Base-by-base conservation (phyloP, 1,140 invertebrate genomes). In the Drosophila tsacasi region DNA sequence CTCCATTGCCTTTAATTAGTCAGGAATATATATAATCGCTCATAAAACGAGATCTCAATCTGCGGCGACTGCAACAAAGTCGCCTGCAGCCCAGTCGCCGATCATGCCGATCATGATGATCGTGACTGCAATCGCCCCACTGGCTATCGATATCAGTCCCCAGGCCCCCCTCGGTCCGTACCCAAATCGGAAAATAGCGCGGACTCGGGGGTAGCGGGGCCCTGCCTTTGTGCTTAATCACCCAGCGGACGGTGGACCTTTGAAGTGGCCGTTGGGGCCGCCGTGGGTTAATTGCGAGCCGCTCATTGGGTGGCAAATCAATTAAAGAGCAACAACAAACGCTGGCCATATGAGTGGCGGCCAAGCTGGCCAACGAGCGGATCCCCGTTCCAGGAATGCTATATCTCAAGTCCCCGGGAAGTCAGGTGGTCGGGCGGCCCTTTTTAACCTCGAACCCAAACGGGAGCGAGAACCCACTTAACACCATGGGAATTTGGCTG, bases 221-320 rank as follows among this genome's bases (percentile, higher is more conserved):
- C 57, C 74, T 55, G 82, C 64, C 76, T 84, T 89, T 89, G 58
- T 89, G 84, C 85, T 78, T 90, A 89, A 89, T 89, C 84, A 89
- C 81, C 74, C 69, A 59, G 68, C 62, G 74, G 87, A 81, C 77
- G 83, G 84, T 76, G 79, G 67, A 68, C 64, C 82, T 74, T 74
- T 74, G 71, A 74, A 61, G 71, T 74, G 71, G 67, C 79, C 60
- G 68, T 71, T 63, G 64, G 66, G 44, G 72, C 66, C 75, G 69
- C 82, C 81, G 73, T 71, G 81, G 84, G 84, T 89, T 87, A 87
- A 87, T 87, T 87, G 77, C 84, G 81, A 72, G 77, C 77, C 87
- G 78, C 84, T 89, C 84, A 84, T 87, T 87, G 84, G 84, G 84
- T 87, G 84, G 84, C 84, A 84, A 89, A 87, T 90, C 84, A 89